These are phyloP conservation scores for Columba livia DNA, from an alignment of 2,113 vertebrate genomes.

Conservation along the genomic window DNA sequence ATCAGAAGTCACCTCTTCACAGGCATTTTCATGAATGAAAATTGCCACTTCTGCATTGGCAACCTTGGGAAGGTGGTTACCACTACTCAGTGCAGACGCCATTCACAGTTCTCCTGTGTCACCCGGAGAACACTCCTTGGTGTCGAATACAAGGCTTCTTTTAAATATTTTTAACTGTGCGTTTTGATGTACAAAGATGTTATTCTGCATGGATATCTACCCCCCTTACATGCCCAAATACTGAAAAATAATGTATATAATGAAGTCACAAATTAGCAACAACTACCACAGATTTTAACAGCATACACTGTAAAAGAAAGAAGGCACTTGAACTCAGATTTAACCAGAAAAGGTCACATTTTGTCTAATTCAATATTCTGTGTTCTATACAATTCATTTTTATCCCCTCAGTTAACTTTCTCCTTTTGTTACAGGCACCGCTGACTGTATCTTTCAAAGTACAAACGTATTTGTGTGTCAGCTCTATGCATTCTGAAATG, in stretches of 20 bases:
- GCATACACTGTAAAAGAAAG: background rate
- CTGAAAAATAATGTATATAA: background rate
- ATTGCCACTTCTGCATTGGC: background rate
- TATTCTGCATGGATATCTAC: background rate
- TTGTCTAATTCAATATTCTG: background rate
- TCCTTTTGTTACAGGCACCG: constrained; percentile 1
- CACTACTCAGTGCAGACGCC: background rate
- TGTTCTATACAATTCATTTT: constrained; percentile 17
- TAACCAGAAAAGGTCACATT: background rate
- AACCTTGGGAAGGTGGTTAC: background rate
- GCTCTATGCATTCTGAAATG: background rate
- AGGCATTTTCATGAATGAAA: background rate
- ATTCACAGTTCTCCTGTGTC: background rate
- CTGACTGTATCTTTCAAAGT: constrained; percentile 12
- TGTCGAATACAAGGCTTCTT: background rate
- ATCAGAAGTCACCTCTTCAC: background rate
- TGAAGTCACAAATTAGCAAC: background rate
- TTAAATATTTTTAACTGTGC: background rate
- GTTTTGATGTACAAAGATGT: background rate
- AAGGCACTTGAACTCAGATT: background rate
- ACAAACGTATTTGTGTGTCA: constrained; percentile 5
- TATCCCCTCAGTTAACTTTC: constrained; percentile 18
- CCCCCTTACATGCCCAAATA: background rate
- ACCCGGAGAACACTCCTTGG: background rate
- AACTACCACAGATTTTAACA: background rate